phyloP scores from a whole-genome alignment of 2,888 invertebrate genomes.

The Neoaliturus tenellus region DNA sequence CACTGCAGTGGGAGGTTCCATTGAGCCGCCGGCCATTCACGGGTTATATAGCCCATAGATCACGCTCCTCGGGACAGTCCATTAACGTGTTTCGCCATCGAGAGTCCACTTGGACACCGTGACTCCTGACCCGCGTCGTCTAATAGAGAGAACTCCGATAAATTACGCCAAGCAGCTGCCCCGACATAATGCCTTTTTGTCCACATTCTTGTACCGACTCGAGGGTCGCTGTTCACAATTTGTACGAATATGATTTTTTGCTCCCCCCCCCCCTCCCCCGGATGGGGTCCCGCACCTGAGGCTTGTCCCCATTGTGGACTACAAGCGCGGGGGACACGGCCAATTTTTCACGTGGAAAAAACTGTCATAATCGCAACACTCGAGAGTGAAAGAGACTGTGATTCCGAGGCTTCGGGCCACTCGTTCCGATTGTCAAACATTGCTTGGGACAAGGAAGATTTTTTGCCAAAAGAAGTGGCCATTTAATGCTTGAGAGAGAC shows the following conservation, averaged over 20 bases:
- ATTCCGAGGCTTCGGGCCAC: background rate
- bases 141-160: constrained; percentile 45
- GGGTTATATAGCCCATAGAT: background rate
- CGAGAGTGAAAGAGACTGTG: background rate
- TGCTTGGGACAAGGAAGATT: no score
- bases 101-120: background rate
- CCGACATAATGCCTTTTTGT: constrained; percentile 44
- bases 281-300: constrained; percentile 5
- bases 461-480: no score
- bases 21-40: background rate
- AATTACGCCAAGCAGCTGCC: constrained; percentile 45
- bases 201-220: constrained; percentile 7
- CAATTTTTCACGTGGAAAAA: constrained; percentile 45
- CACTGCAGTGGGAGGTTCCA: constrained; percentile 15
- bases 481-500: no score
- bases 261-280: background rate
- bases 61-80: background rate
- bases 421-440: background rate
- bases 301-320: constrained; percentile 1
- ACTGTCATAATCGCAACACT: constrained; percentile 37
- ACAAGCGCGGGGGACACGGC: constrained; percentile 18
- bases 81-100: constrained; percentile 9
- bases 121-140: constrained; percentile 39
- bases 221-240: constrained; percentile 49
- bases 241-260: constrained; percentile 57